A percentile compares a stretch with the other conserved stretches of the same genome.
phyloP scores from a whole-genome alignment of 2,113 vertebrate species.

The Progne subis region DNA sequence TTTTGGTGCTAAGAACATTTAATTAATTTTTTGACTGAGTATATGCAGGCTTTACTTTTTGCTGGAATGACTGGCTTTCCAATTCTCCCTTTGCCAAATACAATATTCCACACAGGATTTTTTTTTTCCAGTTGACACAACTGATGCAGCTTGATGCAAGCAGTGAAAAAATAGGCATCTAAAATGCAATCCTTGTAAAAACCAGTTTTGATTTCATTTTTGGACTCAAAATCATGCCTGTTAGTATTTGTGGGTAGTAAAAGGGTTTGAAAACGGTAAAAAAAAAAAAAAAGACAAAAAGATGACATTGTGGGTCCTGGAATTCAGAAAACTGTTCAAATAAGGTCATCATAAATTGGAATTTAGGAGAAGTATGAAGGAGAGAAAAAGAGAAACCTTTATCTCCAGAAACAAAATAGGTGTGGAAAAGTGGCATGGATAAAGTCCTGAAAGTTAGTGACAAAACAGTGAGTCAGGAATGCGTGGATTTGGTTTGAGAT shows the following conservation, averaged over 20 bases:
- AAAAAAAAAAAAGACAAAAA: neutral
- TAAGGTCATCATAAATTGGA: neutral
- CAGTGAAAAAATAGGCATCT: neutral
- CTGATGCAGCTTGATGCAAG: neutral
- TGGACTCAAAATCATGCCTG: neutral
- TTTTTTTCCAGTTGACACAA: neutral
- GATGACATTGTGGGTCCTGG: neutral
- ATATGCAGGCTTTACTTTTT: neutral
- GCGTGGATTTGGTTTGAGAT: neutral
- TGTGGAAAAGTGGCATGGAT: neutral
- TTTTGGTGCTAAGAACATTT: neutral
- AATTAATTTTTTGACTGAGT: neutral
- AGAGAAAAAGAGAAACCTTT: neutral
- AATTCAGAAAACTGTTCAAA: neutral
- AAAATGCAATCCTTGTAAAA: neutral
- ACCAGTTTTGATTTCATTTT: neutral
- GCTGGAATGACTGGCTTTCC: neutral
- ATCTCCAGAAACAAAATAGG: neutral
- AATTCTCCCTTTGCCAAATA: neutral
- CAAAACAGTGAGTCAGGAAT: neutral
- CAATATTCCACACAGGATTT: neutral
- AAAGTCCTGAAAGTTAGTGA: neutral
- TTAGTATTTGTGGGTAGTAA: neutral
- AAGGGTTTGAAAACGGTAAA: neutral
- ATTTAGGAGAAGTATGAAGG: neutral